A percentile compares a stretch with the other conserved stretches of the same genome.
Conservation (phyloP, 2,113 vertebrate genomes). For the Myrmophylax atrothorax region DNA sequence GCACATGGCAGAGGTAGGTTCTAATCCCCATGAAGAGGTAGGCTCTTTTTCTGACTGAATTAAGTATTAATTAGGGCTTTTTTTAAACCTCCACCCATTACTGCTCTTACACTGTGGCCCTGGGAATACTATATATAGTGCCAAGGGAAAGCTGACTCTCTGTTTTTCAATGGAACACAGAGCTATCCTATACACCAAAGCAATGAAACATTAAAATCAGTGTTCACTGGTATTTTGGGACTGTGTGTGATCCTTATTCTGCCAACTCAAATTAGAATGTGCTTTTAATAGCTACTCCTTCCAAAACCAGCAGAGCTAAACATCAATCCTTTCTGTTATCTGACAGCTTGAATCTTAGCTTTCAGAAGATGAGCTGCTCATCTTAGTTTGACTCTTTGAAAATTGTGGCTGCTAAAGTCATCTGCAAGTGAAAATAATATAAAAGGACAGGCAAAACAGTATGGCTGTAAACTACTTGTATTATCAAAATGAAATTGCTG, state of each 20-base stretch:
- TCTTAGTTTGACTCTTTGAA: background rate
- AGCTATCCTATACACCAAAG: background rate
- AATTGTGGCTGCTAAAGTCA: background rate
- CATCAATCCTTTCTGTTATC: slow-evolving; percentile 5
- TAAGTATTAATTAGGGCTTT: background rate
- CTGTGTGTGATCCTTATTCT: slow-evolving; percentile 31
- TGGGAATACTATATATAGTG: background rate
- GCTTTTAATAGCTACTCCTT: slow-evolving; percentile 48
- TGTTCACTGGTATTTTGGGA: slow-evolving; percentile 31
- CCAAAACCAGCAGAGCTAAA: slow-evolving; percentile 25
- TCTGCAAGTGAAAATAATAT: background rate
- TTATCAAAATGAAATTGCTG: background rate
- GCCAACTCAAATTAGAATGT: slow-evolving; percentile 33
- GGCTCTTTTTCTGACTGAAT: background rate
- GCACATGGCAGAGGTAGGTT: background rate
- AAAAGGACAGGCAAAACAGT: background rate
- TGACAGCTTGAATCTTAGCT: slow-evolving; percentile 20
- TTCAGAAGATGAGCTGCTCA: slow-evolving; percentile 5
- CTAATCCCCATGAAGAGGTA: background rate
- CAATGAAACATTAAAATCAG: slow-evolving; percentile 33
- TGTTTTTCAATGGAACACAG: background rate
- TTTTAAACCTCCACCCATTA: background rate
- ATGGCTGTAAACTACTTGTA: background rate
- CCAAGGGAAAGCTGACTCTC: slow-evolving; percentile 26
- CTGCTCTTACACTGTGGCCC: background rate